Conservation (phyloP, 2,797 vertebrate genomes). For the Hippopotamyrus pictus region DNA sequence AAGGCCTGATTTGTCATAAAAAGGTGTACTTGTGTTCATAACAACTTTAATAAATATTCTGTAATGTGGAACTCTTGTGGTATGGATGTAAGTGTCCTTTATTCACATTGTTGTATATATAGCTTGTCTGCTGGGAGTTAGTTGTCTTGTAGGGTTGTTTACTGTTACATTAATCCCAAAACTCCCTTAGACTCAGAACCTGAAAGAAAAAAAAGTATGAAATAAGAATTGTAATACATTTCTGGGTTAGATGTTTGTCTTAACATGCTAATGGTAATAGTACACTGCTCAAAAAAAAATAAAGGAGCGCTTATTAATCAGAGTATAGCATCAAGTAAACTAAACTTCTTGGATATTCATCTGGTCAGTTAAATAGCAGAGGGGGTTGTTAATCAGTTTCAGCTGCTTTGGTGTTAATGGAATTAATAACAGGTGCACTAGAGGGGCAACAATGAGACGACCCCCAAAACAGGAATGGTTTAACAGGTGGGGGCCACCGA, state of each 20-base stretch:
- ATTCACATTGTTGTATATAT: background rate
- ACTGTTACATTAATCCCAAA: background rate
- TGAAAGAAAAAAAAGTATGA: background rate
- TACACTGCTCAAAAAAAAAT: background rate
- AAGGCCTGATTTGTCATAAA: background rate
- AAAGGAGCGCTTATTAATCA: no score
- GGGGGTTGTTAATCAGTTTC: no score
- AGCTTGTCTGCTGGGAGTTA: background rate
- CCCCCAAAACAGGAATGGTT: no score
- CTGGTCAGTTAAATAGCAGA: no score
- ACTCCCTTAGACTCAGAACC: background rate
- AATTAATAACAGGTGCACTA: no score
- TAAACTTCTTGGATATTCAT: no score
- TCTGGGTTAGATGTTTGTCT: background rate
- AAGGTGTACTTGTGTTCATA: slow-evolving; percentile 34
- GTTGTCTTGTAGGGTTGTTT: background rate
- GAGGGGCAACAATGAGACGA: no score
- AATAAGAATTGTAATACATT: background rate
- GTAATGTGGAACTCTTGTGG: background rate
- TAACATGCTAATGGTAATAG: background rate
- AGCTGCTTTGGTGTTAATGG: no score
- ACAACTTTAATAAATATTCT: slow-evolving; percentile 33
- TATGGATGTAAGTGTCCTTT: background rate
- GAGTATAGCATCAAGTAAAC: no score
- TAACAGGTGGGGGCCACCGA: no score